Percentiles rank a stretch among this genome's conserved stretches.
Conservation (phyloP, 2,888 invertebrate species). For the Isoperla grammatica region DNA sequence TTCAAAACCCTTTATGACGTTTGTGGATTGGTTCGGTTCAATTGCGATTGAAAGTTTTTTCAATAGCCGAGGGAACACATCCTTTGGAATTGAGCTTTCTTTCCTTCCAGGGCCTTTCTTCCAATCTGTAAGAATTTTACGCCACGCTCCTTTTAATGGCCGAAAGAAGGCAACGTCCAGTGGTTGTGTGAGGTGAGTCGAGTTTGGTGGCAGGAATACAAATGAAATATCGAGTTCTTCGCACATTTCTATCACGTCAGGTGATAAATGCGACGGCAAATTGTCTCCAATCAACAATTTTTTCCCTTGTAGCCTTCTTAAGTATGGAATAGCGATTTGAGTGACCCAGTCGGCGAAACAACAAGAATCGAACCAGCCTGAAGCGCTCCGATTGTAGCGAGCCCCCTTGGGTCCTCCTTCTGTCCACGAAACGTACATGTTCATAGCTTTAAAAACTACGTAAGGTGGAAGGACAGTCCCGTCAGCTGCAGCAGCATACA, state of each 20-base stretch:
- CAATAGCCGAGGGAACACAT: neutral
- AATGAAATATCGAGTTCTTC: conserved; percentile 27
- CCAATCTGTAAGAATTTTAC: conserved; percentile 25
- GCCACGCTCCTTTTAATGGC: conserved; percentile 29
- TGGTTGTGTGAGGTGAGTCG: conserved; percentile 31
- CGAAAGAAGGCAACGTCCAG: conserved; percentile 31
- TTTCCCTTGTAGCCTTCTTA: conserved; percentile 23
- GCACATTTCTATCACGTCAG: conserved; percentile 26
- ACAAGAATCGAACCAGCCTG: conserved; percentile 38
- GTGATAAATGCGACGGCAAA: conserved; percentile 27
- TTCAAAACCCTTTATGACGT: neutral
- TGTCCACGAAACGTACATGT: conserved; percentile 30
- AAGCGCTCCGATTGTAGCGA: conserved; percentile 34
- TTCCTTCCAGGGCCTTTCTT: conserved; percentile 24
- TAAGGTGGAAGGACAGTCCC: conserved; percentile 30
- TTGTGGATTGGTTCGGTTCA: neutral
- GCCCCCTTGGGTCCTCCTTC: conserved; percentile 26
- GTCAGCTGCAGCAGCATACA: conserved; percentile 27
- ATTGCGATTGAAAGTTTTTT: neutral
- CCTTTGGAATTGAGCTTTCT: conserved; percentile 18
- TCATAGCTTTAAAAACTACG: conserved; percentile 28
- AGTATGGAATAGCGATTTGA: conserved; percentile 26
- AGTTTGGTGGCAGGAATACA: conserved; percentile 29
- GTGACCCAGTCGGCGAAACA: conserved; percentile 38
- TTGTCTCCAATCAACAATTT: conserved; percentile 33